Base-by-base conservation (phyloP, 2,888 invertebrate species). In the Synergus laeviventris region DNA sequence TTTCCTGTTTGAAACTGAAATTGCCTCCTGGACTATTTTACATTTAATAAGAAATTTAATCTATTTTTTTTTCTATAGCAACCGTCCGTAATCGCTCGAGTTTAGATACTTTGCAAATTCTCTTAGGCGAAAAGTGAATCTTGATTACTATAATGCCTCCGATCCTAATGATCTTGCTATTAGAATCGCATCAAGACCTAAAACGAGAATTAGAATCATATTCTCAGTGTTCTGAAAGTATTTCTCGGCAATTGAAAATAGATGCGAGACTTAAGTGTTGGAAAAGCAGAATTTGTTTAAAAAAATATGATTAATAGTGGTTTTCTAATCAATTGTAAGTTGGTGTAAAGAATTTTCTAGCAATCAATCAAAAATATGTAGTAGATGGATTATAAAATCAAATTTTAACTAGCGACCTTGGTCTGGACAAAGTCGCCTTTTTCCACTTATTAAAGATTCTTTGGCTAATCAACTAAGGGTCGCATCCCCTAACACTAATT, bases 11-110 rank as follows among this genome's bases (percentile, higher is more conserved):
- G 76, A 79, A 77, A 75, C 61, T 75, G 38, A 77, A 79, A 81
- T 79, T 81, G 78, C 79, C 78, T 81, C 81, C 81, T 81, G 81
- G 78, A 79, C 75, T 76, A n/a, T 56, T 81, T 75, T 49, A 49
- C 7, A 38, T 62, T 31, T 38, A 18, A 38, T n/a, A 38, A n/a
- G n/a, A n/a, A 9, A n/a, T 38, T n/a, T 36, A 38, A 62, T n/a
- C n/a, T 38, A 9, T 11, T 73, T 61, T 11, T 73, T 61, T 76
- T 76, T 49, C 74, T 56, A 45, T 78, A 78, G 78, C 39, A 45
- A 42, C 56, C 56, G 21, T 18, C 56, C 21, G 21, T 56, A 56
- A 59, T 61, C 49, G 31, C 49, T 60, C 59, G 36, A 60, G 16
- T 62, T 54, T 54, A 56, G 49, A 31, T 59, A 73, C 64, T 38